These are phyloP conservation scores for Anastrepha ludens DNA, from an alignment of 1,140 invertebrate genomes.

Conservation along the genomic window DNA sequence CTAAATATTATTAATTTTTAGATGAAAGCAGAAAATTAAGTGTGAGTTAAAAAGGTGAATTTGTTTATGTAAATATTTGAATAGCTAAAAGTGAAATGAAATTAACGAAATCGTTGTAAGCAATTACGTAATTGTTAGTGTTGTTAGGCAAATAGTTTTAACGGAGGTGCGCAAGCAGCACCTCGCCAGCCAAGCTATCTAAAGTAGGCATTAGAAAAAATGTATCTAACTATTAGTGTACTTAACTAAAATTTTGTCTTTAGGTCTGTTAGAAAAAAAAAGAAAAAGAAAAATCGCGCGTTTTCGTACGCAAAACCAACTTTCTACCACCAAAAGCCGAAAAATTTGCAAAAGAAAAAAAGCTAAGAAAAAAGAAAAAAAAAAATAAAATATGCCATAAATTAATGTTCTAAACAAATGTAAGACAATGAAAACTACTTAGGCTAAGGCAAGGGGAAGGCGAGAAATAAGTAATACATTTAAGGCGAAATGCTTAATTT, in stretches of 20 bases:
- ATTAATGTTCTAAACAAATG: slow-evolving; percentile 39
- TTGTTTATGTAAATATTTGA: not conserved
- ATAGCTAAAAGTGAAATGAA: not conserved
- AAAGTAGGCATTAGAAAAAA: not conserved
- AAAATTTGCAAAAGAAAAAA: not conserved
- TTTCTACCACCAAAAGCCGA: slow-evolving; percentile 19
- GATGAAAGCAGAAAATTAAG: not conserved
- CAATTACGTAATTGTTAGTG: slow-evolving; percentile 24
- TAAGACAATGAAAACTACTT: slow-evolving; percentile 10
- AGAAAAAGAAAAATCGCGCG: not conserved
- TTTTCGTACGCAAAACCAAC: not conserved
- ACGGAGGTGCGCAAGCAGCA: not conserved
- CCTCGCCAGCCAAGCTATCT: no score
- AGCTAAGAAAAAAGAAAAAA: not conserved
- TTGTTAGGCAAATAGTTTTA: slow-evolving; percentile 28
- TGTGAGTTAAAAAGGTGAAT: not conserved
- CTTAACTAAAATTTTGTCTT: not conserved
- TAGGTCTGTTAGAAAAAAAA: not conserved
- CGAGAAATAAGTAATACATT: no score
- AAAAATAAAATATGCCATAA: slow-evolving; percentile 9
- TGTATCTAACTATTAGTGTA: not conserved
- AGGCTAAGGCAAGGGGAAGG: not conserved
- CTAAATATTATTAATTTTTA: not conserved
- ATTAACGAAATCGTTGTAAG: slow-evolving; percentile 31
- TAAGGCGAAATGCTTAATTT: no score